These are phyloP conservation scores for Bicyclus anynana DNA, from an alignment of 1,140 invertebrate genomes.

Conservation along the genomic window DNA sequence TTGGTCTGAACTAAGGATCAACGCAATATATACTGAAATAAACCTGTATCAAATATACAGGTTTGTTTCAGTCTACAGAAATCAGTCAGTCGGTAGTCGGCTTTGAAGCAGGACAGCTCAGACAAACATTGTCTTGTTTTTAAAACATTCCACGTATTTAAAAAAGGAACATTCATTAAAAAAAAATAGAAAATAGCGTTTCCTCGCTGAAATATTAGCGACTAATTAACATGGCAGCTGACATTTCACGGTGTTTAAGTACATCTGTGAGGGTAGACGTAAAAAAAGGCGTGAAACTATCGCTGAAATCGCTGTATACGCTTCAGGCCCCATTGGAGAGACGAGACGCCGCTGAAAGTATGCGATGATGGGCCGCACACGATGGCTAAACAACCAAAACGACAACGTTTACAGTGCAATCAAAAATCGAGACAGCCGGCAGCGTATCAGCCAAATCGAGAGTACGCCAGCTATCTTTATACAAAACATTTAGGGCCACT, in stretches of 20 bases:
- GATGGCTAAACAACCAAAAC: conserved; percentile 26
- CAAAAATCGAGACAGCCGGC: neutral
- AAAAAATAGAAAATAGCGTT: neutral
- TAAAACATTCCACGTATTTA: too few relatives aligned
- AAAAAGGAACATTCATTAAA: too few relatives aligned
- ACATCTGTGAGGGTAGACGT: conserved; percentile 31
- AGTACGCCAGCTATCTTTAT: too few relatives aligned
- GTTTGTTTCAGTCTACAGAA: too few relatives aligned
- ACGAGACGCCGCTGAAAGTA: conserved; percentile 66
- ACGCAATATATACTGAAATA: too few relatives aligned
- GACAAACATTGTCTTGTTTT: too few relatives aligned
- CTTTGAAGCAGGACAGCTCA: too few relatives aligned
- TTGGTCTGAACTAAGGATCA: too few relatives aligned
- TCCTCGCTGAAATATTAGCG: conserved; percentile 11
- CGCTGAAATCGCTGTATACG: conserved; percentile 61
- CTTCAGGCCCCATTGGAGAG: conserved; percentile 61
- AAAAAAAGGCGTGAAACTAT: conserved; percentile 69
- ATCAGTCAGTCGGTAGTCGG: too few relatives aligned
- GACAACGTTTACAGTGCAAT: neutral
- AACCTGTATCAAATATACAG: too few relatives aligned
- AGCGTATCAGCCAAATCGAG: too few relatives aligned
- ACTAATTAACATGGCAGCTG: conserved; percentile 51
- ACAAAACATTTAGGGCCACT: too few relatives aligned
- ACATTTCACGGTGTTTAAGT: conserved; percentile 58
- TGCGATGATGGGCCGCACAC: conserved; percentile 67